Evolutionary conservation across 2,888 invertebrate species (phyloP).

Genomic region (Drosophila heteroneura): DNA sequence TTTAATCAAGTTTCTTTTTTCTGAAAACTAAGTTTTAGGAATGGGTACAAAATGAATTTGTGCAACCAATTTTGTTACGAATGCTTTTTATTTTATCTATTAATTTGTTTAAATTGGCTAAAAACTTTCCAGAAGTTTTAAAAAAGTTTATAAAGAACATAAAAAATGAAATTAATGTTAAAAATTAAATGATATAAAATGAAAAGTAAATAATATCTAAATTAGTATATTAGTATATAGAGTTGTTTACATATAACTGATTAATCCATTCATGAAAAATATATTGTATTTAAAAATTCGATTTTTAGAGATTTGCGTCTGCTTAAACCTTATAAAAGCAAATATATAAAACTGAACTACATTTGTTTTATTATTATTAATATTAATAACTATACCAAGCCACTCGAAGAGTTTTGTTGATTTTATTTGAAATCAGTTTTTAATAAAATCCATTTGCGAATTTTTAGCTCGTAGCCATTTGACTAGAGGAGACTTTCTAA

Average conservation of each 20-base stretch:
- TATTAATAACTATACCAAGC: neutral
- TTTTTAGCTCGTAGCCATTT: neutral
- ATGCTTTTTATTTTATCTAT: no score
- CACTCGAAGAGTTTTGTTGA: neutral
- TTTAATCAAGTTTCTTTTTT: neutral
- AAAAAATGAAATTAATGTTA: neutral
- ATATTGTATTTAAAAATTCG: neutral
- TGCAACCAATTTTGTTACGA: no score
- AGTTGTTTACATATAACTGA: no score
- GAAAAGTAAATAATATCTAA: neutral
- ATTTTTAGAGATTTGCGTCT: neutral
- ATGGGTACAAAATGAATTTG: neutral
- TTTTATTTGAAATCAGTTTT: neutral
- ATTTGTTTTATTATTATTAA: neutral
- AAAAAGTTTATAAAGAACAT: neutral
- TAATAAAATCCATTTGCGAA: neutral
- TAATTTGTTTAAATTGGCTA: neutral
- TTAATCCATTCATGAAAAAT: no score
- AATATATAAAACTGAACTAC: neutral
- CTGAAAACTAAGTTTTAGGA: rapidly evolving
- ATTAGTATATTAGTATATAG: no score
- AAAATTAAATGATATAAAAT: neutral
- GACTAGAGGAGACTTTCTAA: neutral
- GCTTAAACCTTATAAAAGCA: neutral
- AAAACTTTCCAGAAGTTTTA: rapidly evolving